Base-by-base conservation (phyloP, 2,797 vertebrate species). In the Pelodytes ibericus region DNA sequence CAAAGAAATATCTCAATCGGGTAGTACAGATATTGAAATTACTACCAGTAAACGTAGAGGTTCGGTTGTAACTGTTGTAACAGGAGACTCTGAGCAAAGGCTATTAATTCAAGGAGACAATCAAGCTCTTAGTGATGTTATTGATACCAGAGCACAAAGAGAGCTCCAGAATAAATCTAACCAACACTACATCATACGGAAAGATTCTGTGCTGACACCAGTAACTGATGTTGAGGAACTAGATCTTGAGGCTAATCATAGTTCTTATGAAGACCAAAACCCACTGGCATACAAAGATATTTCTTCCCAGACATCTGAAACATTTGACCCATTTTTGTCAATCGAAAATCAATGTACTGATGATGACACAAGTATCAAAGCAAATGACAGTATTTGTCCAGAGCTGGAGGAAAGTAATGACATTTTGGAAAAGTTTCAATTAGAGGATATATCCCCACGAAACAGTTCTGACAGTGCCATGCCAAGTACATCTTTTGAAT, bases 31-130 rank as follows among this genome's bases (percentile, higher is more conserved):
- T 2, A 71, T 29, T 67, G 76, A 74, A 24, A 24, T 60, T 39
- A 51, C 30, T 18, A 79, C 65, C 47, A 81, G 77, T 76, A 85
- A 76, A 24, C 84, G 81, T 53, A 88, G 82, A 81, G 75, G 76
- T 2, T 89, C 90, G 0, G 83, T 86, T 51, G 77, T 80, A 18
- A 88, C 86, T 4, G 83, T 88, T 29, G 72, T 84, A 82, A 83
- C 78, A 64, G 87, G 83, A 44, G 81, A 79, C 68, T 65, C 80
- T 61, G 82, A 92, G 68, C 83, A 76, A 82, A 89, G 83, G 18
- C 77, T 86, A 10, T 51, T 80, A 44, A 80, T 90, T 74, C 90
- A 89, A 78, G 80, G 74, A 0, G 75, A 90, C 27, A 68, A 36
- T 51, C 71, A 80, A 58, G 13, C 36, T 8, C 22, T 36, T 11